phyloP scores from a whole-genome alignment of 2,113 vertebrate species.

The Phrynosoma platyrhinos region DNA sequence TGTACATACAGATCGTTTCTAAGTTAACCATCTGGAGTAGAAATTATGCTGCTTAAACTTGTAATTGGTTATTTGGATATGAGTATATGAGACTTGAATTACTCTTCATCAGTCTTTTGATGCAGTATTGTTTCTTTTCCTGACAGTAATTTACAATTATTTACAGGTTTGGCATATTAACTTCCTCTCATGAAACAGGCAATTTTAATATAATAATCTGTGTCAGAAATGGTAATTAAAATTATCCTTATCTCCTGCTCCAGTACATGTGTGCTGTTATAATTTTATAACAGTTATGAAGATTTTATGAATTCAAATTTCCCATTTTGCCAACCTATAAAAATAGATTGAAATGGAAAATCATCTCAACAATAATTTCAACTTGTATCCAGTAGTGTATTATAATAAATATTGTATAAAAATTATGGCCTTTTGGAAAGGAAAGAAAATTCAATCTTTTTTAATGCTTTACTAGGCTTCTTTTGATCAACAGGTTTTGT shows the following conservation, averaged over 20 bases:
- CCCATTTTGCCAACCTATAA: conserved; percentile 62
- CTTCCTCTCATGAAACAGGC: conserved; percentile 65
- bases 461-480: conserved; percentile 51
- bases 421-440: conserved; percentile 55
- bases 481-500: conserved; percentile 67
- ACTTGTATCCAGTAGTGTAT: conserved; percentile 27
- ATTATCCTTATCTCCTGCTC: conserved; percentile 74
- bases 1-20: neutral
- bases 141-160: conserved; percentile 76
- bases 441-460: conserved; percentile 43
- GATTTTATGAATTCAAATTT: conserved; percentile 66
- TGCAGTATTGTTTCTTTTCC: conserved; percentile 66
- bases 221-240: conserved; percentile 77
- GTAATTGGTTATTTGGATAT: conserved; percentile 71
- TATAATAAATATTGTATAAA: conserved; percentile 60
- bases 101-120: conserved; percentile 60
- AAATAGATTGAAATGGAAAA: conserved; percentile 66
- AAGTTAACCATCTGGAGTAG: neutral
- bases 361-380: conserved; percentile 40
- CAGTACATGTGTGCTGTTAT: conserved; percentile 64
- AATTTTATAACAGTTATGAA: conserved; percentile 69
- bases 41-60: conserved; percentile 50
- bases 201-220: conserved; percentile 75
- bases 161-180: conserved; percentile 75
- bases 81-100: conserved; percentile 63